Conservation (phyloP, 2,797 vertebrate genomes). For the Cossypha heuglini region DNA sequence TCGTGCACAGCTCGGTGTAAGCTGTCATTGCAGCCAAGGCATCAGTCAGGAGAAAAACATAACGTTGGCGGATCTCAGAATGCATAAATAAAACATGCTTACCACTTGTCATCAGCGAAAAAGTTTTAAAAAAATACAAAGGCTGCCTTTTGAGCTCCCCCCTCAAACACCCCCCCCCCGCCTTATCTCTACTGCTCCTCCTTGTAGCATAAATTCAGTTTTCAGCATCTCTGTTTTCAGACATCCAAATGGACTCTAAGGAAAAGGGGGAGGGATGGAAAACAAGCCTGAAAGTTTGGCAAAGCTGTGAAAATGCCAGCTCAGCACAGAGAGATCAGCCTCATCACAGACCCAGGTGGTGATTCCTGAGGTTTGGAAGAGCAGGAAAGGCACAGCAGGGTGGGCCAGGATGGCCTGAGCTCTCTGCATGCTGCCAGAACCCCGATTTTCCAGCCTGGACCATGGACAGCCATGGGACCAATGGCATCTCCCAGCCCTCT, state of each 20-base stretch:
- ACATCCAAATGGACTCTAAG: background rate
- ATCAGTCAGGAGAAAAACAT: conserved; percentile 39
- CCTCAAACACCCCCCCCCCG: rapidly evolving
- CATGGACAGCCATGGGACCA: rapidly evolving
- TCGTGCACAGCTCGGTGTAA: background rate
- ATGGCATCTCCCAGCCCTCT: background rate
- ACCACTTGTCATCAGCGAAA: conserved; percentile 41
- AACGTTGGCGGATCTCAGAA: conserved; percentile 1
- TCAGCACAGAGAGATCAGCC: background rate
- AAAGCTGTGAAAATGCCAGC: background rate
- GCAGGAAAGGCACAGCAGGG: background rate
- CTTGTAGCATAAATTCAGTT: background rate
- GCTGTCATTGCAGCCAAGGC: conserved; percentile 48
- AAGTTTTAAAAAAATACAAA: background rate
- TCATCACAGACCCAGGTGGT: rapidly evolving
- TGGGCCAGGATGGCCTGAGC: background rate
- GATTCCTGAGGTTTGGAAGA: background rate
- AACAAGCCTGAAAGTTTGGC: background rate
- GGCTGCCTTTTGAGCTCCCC: background rate
- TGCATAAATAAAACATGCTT: conserved; percentile 69
- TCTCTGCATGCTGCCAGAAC: rapidly evolving
- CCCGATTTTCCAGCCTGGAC: rapidly evolving
- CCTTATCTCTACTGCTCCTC: background rate
- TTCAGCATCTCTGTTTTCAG: background rate
- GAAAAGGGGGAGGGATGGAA: background rate